These are phyloP conservation scores for Macrobrachium nipponense DNA, from an alignment of 1,140 invertebrate species.

Conservation along the genomic window DNA sequence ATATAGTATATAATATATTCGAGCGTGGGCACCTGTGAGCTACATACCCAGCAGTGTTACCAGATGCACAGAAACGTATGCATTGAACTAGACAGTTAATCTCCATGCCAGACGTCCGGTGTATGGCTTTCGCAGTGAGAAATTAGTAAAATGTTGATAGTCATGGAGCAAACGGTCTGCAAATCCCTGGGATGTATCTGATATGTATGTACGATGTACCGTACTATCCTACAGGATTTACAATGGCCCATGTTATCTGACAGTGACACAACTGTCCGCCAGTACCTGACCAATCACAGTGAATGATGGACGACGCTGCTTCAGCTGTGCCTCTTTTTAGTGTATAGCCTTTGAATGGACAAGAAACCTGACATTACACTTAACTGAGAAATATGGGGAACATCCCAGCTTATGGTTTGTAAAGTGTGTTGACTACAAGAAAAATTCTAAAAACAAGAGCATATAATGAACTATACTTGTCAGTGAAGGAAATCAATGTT, in stretches of 20 bases:
- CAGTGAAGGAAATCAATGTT: too few species aligned
- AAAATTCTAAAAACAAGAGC: too few species aligned
- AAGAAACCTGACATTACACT: too few species aligned
- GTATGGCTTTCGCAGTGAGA: slow-evolving; percentile 24
- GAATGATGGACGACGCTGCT: slow-evolving; percentile 25
- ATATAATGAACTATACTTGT: too few species aligned
- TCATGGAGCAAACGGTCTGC: slow-evolving; percentile 25
- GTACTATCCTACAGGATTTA: slow-evolving; percentile 22
- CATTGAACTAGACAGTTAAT: too few species aligned
- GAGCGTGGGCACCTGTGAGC: neutral
- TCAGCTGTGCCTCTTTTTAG: slow-evolving; percentile 3
- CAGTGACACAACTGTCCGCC: slow-evolving; percentile 33
- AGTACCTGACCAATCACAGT: slow-evolving; percentile 24
- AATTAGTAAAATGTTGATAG: slow-evolving; percentile 27
- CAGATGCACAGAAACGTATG: slow-evolving; percentile 26
- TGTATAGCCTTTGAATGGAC: too few species aligned
- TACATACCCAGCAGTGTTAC: too few species aligned
- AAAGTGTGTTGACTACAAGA: too few species aligned
- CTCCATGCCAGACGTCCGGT: slow-evolving; percentile 17
- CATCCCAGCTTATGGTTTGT: too few species aligned
- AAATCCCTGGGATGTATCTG: slow-evolving; percentile 16
- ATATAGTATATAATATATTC: too few species aligned
- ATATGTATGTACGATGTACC: too few species aligned
- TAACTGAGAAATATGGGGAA: too few species aligned
- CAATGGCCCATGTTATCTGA: slow-evolving; percentile 3